Conservation (phyloP, 2,888 invertebrate species). For the Drosophila suboccidentalis region DNA sequence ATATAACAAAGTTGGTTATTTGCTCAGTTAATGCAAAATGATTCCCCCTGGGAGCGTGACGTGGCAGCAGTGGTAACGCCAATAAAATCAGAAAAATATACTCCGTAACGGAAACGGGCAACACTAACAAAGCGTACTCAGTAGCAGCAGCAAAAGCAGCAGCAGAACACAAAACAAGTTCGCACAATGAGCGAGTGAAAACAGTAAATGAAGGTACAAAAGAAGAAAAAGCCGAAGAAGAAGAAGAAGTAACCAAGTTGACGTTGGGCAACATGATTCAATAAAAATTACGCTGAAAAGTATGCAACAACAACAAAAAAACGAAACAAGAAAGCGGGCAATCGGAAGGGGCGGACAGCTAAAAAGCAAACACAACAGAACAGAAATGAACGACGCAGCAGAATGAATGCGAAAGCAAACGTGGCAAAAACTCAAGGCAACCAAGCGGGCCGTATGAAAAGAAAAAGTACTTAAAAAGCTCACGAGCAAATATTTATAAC, state of each 20-base stretch:
- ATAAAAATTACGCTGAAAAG: constrained; percentile 78
- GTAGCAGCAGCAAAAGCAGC: constrained; percentile 22
- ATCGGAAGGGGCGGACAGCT: constrained; percentile 7
- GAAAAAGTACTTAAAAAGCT: constrained; percentile 80
- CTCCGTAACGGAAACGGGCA: constrained; percentile 24
- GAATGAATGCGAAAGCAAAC: constrained; percentile 62
- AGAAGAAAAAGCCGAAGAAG: constrained; percentile 14
- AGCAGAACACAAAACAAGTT: constrained; percentile 44
- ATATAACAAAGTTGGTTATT: constrained; percentile 81
- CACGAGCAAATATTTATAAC: constrained; percentile 80
- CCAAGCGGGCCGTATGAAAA: constrained; percentile 47
- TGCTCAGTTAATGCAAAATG: constrained; percentile 81
- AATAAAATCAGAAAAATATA: constrained; percentile 62
- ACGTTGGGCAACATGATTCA: constrained; percentile 72
- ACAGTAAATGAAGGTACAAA: constrained; percentile 48
- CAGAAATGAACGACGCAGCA: constrained; percentile 33
- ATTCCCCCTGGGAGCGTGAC: constrained; percentile 69
- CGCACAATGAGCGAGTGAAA: constrained; percentile 48
- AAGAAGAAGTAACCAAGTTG: constrained; percentile 32
- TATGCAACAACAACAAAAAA: constrained; percentile 71
- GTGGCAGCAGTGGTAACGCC: constrained; percentile 39
- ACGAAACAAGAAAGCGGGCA: constrained; percentile 18
- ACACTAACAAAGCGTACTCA: constrained; percentile 24
- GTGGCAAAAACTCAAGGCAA: constrained; percentile 55
- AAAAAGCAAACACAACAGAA: constrained; percentile 49